Conservation (phyloP, 2,113 vertebrate species). For the Morone chrysops region DNA sequence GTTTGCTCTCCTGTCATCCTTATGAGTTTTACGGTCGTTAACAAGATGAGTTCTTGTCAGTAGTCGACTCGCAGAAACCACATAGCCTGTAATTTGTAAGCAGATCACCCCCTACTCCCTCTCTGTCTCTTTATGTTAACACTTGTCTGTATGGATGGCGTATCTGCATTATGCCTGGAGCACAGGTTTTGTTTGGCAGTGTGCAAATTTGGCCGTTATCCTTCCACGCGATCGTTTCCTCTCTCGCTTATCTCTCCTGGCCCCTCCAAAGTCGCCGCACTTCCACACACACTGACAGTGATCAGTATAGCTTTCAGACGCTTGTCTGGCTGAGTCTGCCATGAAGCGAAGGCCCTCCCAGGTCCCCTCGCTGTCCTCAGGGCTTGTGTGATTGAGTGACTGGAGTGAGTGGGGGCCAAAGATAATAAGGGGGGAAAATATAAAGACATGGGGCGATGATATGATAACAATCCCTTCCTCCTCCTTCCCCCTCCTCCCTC, state of each 20-base stretch:
- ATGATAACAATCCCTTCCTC: slow-evolving; percentile 72
- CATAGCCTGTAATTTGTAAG: slow-evolving; percentile 61
- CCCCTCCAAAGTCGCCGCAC: slow-evolving; percentile 73
- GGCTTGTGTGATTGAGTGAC: slow-evolving; percentile 85
- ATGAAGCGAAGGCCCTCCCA: slow-evolving; percentile 77
- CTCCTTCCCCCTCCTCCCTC: slow-evolving; percentile 19
- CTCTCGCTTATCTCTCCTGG: slow-evolving; percentile 79
- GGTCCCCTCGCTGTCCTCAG: slow-evolving; percentile 82
- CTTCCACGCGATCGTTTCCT: slow-evolving; percentile 73
- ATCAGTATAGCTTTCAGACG: slow-evolving; percentile 83
- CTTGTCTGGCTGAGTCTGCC: slow-evolving; percentile 77
- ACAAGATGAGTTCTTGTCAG: slow-evolving; percentile 46
- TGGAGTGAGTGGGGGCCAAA: slow-evolving; percentile 80
- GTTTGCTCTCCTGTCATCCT: slow-evolving; percentile 31
- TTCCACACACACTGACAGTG: slow-evolving; percentile 77
- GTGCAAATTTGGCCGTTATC: slow-evolving; percentile 81
- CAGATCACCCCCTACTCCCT: slow-evolving; percentile 45
- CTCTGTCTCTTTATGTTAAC: slow-evolving; percentile 66
- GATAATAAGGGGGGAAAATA: slow-evolving; percentile 80
- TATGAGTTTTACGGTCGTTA: slow-evolving; percentile 32
- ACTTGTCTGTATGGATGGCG: slow-evolving; percentile 65
- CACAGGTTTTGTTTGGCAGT: slow-evolving; percentile 76
- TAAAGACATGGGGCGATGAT: slow-evolving; percentile 81
- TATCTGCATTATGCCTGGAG: slow-evolving; percentile 77
- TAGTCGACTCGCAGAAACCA: slow-evolving; percentile 40